Percentiles rank a stretch among this genome's conserved stretches.
These are phyloP conservation scores for Lasioglossum zephyrum DNA, from an alignment of 2,888 invertebrate species.

Conservation along the genomic window DNA sequence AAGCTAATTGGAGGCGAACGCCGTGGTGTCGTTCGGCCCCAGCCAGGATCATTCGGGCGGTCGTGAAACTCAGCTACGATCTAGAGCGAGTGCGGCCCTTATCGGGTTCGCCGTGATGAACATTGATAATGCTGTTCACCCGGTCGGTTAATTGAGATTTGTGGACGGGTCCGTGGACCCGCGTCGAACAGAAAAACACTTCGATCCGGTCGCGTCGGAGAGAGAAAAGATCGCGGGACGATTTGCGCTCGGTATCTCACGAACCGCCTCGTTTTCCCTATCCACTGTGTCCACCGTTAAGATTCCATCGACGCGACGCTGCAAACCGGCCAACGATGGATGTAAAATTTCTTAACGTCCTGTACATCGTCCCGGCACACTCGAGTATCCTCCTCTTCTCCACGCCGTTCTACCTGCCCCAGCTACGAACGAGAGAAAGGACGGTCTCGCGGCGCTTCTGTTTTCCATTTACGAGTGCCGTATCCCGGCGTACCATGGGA, in stretches of 20 bases:
- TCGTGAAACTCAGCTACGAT: slow-evolving; percentile 22
- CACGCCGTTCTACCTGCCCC: not conserved
- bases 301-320: not conserved
- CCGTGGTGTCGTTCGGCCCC: slow-evolving; percentile 7
- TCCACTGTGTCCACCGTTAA: slow-evolving; percentile 13
- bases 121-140: slow-evolving; percentile 32
- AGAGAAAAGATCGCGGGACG: not conserved
- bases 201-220: not conserved
- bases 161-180: slow-evolving; percentile 16
- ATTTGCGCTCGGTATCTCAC: slow-evolving; percentile 23
- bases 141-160: slow-evolving; percentile 53
- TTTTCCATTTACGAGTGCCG: slow-evolving; percentile 20
- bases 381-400: not conserved
- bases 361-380: not conserved
- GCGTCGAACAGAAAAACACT: slow-evolving; percentile 14
- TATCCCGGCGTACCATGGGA: not conserved
- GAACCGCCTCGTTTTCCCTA: slow-evolving; percentile 23
- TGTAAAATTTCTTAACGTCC: slow-evolving; percentile 9
- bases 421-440: not conserved
- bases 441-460: slow-evolving; percentile 24
- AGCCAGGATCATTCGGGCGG: slow-evolving; percentile 25
- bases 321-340: not conserved
- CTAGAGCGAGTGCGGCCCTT: slow-evolving; percentile 28
- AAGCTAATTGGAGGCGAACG: slow-evolving; percentile 55
- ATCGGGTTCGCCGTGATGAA: slow-evolving; percentile 43